phyloP scores from a whole-genome alignment of 30 jellyfish, hydroid and myxozoan species.

The Nemopilema nomurai region DNA sequence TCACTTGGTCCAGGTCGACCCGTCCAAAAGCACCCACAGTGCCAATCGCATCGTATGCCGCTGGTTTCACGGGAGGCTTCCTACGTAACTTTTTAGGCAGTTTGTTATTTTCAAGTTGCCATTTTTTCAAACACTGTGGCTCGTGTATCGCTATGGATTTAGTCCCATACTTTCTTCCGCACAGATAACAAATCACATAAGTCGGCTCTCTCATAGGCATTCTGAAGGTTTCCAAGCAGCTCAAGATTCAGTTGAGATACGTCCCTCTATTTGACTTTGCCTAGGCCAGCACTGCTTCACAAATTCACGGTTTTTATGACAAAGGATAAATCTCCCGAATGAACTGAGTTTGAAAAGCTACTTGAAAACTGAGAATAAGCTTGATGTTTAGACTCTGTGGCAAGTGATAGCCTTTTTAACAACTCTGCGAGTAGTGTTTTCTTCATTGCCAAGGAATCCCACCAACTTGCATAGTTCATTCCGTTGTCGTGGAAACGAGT shows the following conservation, averaged over 20 bases:
- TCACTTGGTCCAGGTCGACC: conserved; percentile 69
- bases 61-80: conserved; percentile 79
- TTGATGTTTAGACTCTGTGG: too few species aligned
- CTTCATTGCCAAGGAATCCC: neutral
- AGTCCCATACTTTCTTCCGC: conserved; percentile 96
- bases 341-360: too few species aligned
- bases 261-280: neutral
- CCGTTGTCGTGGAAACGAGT: neutral
- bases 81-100: conserved; percentile 82
- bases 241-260: neutral
- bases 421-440: neutral
- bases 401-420: too few species aligned
- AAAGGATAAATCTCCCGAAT: neutral
- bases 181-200: conserved; percentile 86
- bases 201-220: conserved; percentile 78
- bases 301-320: neutral
- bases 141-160: conserved; percentile 84
- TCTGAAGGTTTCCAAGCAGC: neutral
- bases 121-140: conserved; percentile 87
- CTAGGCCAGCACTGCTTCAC: neutral
- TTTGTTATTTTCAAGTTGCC: conserved; percentile 85
- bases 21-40: conserved; percentile 57
- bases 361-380: too few species aligned
- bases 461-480: neutral
- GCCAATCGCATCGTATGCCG: conserved; percentile 66